A percentile compares a stretch with the other conserved stretches of the same genome.
These are phyloP conservation scores for Morpho achilles DNA, from an alignment of 2,888 invertebrate genomes.

Conservation along the genomic window DNA sequence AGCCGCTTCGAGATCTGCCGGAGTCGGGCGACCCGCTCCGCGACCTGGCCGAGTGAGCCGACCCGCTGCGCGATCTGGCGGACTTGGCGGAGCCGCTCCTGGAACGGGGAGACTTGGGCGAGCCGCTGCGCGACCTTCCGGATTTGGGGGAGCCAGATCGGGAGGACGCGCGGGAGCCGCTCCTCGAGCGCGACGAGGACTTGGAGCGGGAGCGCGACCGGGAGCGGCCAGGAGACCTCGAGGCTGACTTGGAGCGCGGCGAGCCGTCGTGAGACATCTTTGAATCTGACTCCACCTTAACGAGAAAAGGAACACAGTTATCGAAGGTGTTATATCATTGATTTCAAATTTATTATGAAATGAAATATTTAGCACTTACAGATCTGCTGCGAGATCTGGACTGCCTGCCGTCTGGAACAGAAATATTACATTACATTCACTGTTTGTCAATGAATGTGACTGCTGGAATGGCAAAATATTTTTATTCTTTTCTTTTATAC, in stretches of 20 bases:
- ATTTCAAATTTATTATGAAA: not conserved
- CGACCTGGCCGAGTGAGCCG: conserved; percentile 25
- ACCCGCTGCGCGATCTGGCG: conserved; percentile 30
- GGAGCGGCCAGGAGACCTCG: conserved; percentile 28
- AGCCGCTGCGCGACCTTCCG: conserved; percentile 33
- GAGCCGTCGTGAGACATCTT: conserved; percentile 61
- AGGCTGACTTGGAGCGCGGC: conserved; percentile 34
- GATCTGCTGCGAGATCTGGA: conserved; percentile 61
- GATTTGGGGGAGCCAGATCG: conserved; percentile 35
- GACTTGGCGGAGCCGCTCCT: conserved; percentile 33
- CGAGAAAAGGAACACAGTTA: conserved; percentile 1
- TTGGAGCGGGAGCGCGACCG: conserved; percentile 35
- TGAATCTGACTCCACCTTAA: conserved; percentile 51
- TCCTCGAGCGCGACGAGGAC: conserved; percentile 44
- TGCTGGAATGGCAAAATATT: not conserved
- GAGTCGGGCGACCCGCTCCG: conserved; percentile 34
- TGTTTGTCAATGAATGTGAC: not conserved
- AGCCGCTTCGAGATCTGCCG: conserved; percentile 31
- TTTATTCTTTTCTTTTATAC: too few species aligned
- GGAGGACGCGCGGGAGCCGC: conserved; percentile 44
- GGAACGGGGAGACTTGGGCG: conserved; percentile 32
- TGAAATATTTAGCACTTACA: conserved; percentile 39
- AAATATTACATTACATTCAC: not conserved
- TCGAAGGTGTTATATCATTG: not conserved
- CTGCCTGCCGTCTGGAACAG: conserved; percentile 48